These are phyloP conservation scores for Sceloporus tristichus DNA, from an alignment of 2,113 vertebrate genomes.

Conservation along the genomic window DNA sequence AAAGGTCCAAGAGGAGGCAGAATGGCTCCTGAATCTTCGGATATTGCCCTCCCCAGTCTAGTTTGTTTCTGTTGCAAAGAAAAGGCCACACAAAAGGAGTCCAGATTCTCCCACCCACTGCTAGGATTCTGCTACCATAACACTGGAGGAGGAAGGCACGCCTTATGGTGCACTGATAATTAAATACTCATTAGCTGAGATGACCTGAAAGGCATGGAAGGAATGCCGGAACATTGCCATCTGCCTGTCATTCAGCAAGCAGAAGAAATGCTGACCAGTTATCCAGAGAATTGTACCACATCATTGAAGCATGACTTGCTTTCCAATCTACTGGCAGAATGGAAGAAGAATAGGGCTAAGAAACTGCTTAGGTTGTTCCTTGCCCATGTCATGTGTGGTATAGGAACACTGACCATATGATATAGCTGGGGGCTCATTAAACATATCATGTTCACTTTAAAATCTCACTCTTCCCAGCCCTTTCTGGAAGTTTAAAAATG, in stretches of 20 bases:
- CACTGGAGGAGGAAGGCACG: neutral
- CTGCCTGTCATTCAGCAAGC: constrained; percentile 28
- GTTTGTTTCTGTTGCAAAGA: constrained; percentile 16
- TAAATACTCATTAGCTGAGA: neutral
- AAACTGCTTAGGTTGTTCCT: neutral
- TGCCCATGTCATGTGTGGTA: neutral
- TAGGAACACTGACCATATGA: neutral
- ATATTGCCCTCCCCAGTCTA: neutral
- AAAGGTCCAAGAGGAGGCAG: no score
- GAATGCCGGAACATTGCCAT: neutral
- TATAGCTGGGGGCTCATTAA: constrained; percentile 16
- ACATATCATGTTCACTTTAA: neutral
- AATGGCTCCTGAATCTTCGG: no score
- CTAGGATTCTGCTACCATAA: neutral
- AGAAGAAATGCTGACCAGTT: constrained; percentile 23
- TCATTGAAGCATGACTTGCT: rapidly evolving
- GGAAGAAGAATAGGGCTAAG: neutral
- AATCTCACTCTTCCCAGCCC: neutral
- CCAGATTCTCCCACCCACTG: neutral
- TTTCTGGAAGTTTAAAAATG: neutral
- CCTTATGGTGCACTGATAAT: neutral
- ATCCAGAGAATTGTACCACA: neutral
- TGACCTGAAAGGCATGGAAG: constrained; percentile 6
- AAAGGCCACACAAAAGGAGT: constrained; percentile 8
- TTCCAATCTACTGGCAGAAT: neutral